Conservation (phyloP, 2,888 invertebrate species). For the Ophonus ardosiacus region DNA sequence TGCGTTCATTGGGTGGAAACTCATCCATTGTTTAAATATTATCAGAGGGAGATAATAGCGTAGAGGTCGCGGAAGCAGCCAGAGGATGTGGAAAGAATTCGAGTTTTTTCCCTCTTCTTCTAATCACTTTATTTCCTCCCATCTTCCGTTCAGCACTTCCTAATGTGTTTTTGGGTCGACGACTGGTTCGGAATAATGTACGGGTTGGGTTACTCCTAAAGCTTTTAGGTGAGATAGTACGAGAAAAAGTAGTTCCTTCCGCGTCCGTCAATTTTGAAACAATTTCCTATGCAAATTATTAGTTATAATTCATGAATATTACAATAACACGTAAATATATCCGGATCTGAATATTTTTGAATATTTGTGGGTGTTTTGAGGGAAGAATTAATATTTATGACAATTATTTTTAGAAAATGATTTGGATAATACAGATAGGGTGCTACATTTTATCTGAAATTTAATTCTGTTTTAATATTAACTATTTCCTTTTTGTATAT, state of each 20-base stretch:
- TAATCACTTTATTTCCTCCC: conserved; percentile 63
- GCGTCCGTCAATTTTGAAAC: neutral
- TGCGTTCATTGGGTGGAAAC: conserved; percentile 3
- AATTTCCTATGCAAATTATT: neutral
- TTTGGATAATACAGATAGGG: no score
- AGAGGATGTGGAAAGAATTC: conserved; percentile 39
- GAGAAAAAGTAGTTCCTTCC: neutral
- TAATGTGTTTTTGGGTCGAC: conserved; percentile 57
- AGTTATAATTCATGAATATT: neutral
- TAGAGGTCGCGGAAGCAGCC: neutral
- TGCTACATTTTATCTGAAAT: no score
- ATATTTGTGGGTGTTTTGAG: neutral
- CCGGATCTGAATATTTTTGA: neutral
- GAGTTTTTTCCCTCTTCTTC: conserved; percentile 51
- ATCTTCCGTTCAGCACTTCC: conserved; percentile 62
- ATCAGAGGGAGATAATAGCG: neutral
- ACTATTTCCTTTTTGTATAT: no score
- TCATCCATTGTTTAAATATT: conserved; percentile 47
- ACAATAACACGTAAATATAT: neutral
- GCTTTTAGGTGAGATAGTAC: neutral
- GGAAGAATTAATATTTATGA: neutral
- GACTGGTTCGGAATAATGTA: conserved; percentile 49
- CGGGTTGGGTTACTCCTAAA: neutral
- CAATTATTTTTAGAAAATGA: neutral
- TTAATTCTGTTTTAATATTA: no score